phyloP scores from a whole-genome alignment of 2,888 invertebrate species.

The Colostygia pectinataria region DNA sequence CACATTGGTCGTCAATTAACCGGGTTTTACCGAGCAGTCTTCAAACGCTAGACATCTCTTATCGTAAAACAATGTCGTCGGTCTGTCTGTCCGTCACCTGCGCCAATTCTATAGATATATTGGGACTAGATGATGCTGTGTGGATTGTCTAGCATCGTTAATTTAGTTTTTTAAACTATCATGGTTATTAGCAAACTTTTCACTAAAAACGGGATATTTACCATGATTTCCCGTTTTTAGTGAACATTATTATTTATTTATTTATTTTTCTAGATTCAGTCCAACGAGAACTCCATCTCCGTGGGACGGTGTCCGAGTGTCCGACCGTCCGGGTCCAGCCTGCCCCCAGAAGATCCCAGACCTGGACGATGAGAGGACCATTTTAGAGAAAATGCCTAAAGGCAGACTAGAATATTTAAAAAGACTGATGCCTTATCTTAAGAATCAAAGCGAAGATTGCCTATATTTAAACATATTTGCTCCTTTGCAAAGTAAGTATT shows the following conservation, averaged over 20 bases:
- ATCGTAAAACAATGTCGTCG: constrained; percentile 34
- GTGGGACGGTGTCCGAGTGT: constrained; percentile 93
- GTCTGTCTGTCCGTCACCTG: constrained; percentile 32
- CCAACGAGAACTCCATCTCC: constrained; percentile 96
- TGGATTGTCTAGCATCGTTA: too few species aligned
- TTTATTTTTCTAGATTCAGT: constrained; percentile 87
- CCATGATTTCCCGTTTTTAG: too few species aligned
- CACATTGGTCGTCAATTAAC: too few species aligned
- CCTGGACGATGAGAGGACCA: constrained; percentile 91
- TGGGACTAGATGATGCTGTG: too few species aligned
- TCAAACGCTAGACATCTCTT: constrained; percentile 11
- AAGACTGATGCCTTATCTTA: constrained; percentile 93
- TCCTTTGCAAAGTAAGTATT: constrained; percentile 93
- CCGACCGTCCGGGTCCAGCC: constrained; percentile 91
- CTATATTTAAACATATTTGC: constrained; percentile 98
- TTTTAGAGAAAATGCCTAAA: constrained; percentile 93
- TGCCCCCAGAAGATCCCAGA: constrained; percentile 96
- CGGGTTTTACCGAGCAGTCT: too few species aligned
- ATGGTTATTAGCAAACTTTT: too few species aligned
- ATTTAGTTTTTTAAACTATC: too few species aligned
- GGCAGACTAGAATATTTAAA: constrained; percentile 95
- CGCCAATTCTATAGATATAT: constrained; percentile 19
- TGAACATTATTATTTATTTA: too few species aligned
- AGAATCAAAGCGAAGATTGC: constrained; percentile 98
- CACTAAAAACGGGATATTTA: too few species aligned